These are phyloP conservation scores for Muntiacus muntjak DNA, from an alignment of 2,113 vertebrate species.

Conservation along the genomic window DNA sequence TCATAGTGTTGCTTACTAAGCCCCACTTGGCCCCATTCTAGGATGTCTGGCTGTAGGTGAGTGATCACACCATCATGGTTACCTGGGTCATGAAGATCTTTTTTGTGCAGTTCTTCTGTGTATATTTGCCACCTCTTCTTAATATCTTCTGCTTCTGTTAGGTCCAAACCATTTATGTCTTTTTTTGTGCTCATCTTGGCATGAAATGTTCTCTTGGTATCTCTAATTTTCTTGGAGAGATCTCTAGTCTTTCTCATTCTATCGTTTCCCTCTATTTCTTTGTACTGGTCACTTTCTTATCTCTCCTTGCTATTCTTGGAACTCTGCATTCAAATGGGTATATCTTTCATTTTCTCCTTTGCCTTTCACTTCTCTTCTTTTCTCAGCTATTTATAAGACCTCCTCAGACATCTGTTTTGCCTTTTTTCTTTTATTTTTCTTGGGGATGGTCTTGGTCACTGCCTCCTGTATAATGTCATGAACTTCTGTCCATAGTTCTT, in stretches of 20 bases:
- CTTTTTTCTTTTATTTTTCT: not conserved
- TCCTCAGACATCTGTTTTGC: not conserved
- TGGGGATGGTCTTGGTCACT: not conserved
- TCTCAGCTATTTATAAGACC: not conserved
- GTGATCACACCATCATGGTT: rapidly evolving
- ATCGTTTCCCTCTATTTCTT: not conserved
- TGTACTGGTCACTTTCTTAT: not conserved
- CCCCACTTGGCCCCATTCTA: not conserved
- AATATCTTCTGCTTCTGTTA: not conserved
- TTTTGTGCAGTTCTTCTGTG: not conserved
- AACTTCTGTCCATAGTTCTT: not conserved
- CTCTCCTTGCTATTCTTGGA: not conserved
- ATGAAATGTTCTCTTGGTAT: not conserved
- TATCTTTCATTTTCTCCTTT: not conserved
- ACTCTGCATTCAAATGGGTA: not conserved
- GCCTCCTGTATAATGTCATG: not conserved
- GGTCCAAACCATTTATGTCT: not conserved
- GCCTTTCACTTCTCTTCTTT: not conserved
- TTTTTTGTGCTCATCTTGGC: not conserved
- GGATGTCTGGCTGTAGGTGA: not conserved
- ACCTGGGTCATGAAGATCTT: not conserved
- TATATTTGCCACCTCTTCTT: not conserved
- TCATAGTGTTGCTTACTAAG: rapidly evolving
- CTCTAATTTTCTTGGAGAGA: not conserved
- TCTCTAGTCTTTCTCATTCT: not conserved